Evolutionary conservation across 2,888 invertebrate species (phyloP), one percentile per base, ranked within the genome.

Genomic region (Argyresthia albistria): DNA sequence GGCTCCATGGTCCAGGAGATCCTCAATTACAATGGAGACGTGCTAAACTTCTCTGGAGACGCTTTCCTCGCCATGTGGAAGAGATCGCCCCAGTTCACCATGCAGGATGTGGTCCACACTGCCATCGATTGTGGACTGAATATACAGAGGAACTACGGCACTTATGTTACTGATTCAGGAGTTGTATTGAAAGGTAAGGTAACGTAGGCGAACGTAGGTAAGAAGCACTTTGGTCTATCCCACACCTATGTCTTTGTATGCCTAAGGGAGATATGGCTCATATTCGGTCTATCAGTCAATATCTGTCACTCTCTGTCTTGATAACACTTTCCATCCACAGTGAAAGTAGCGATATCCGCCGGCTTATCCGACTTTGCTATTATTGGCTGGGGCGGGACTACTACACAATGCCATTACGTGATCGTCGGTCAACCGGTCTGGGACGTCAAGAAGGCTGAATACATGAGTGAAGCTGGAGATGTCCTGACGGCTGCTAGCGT

Each of bases 1-100:
- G 92, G 92, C 0, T 89, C 91, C 0, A 91, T 94, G 88, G 91
- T 93, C 0, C 92, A 92, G 63, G 92, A 92, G 67, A 91, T 92
- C 55, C 69, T 93, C 36, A 88, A 89, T 0, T 90, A 90, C 58
- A 88, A 89, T 51, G 93, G 92, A 0, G 93, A 93, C 58, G 89
- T 93, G 1, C 71, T 92, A 0, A 92, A 92, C 68, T 92, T 92
- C 65, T 91, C 91, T 9, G 92, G 88, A 1, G 92, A 92, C 58
- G 91, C 92, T 2, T 91, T 93, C 63, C 76, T 92, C 1, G 90
- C 91, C 0, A 89, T 91, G 81, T 93, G 92, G 91, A 92, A 91
- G 67, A 84, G 89, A 35, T 76, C 81, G 0, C 67, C 82, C 0
- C 80, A 77, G 39, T 65, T 82, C 42, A 78, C 88, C 0, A 89